Evolutionary conservation across 2,113 vertebrate genomes (phyloP), one percentile per base, ranked within the genome.

Genomic region (Rhinoderma darwinii): DNA sequence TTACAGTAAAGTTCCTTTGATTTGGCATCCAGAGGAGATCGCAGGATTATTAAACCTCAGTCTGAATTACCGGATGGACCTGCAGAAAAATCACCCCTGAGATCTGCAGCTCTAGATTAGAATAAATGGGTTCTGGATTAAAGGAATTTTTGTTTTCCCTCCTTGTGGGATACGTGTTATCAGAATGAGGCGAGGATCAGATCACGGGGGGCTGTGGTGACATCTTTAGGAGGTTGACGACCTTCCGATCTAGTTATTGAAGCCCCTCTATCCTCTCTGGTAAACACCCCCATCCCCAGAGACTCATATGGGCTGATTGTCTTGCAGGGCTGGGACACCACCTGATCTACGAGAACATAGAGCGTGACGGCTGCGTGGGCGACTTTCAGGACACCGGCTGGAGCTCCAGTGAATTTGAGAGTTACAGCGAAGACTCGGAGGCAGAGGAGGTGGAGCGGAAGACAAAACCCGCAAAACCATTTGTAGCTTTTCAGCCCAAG

Each of bases 361-460:
- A 93, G 86, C 94, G 90, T 0, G 93, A 93, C 0, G 90, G 89
- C 3, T 89, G 66, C 0, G 89, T 88, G 0, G 88, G 68, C 5
- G 88, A 84, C 0, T 88, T 82, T 0, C 91, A 95, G 18, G 95
- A 96, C 87, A 91, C 96, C 66, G 96, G 96, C 47, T 98, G 97
- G 98, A 99, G 97, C 93, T 99, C 98, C 93, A 99, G 98, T 0
- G 97, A 99, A 90, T 99, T 99, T 0, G 98, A 99, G 93, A 98
- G 97, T 93, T 99, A 99, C 77, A 97, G 98, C 0, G 98, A 99
- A 81, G 96, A 96, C 70, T 98, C 97, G 0, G 95, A 88, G 0
- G 94, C 92, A 32, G 97, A 97, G 73, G 91, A 82, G 17, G 93
- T 91, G 80, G 78, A 86, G 0, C 89, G 89, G 90, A 94, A 94